A percentile compares a stretch with the other conserved stretches of the same genome.
These are phyloP conservation scores for Lerema accius DNA, from an alignment of 1,140 invertebrate genomes.

Conservation along the genomic window DNA sequence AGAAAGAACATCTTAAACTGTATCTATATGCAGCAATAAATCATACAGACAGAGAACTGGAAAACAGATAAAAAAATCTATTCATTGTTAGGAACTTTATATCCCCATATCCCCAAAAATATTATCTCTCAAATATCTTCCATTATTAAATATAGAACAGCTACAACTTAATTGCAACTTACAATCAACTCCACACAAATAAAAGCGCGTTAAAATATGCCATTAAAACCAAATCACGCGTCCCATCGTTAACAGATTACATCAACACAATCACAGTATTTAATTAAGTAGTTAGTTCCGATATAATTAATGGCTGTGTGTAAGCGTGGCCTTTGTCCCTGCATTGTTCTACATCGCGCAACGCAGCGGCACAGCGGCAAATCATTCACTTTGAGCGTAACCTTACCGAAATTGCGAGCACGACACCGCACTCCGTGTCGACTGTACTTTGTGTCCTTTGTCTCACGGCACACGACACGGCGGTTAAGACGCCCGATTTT, in stretches of 20 bases:
- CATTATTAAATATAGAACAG: too few relatives aligned
- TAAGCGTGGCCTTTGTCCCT: slow-evolving; percentile 43
- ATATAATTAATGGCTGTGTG: slow-evolving; percentile 32
- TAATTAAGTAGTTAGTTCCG: slow-evolving; percentile 17
- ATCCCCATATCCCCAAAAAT: too few relatives aligned
- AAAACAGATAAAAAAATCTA: too few relatives aligned
- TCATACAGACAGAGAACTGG: too few relatives aligned
- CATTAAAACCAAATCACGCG: too few relatives aligned
- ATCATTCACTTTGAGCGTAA: slow-evolving; percentile 43
- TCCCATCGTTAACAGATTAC: not conserved
- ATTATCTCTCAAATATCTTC: too few relatives aligned
- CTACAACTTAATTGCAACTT: too few relatives aligned
- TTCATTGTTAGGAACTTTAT: too few relatives aligned
- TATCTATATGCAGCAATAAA: too few relatives aligned
- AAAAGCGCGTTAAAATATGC: too few relatives aligned
- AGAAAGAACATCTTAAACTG: too few relatives aligned
- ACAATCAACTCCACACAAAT: too few relatives aligned
- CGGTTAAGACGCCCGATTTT: not conserved
- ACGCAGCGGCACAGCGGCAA: slow-evolving; percentile 44
- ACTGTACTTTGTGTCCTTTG: slow-evolving; percentile 45
- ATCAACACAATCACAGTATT: not conserved
- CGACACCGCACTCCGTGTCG: slow-evolving; percentile 48
- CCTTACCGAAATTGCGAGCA: slow-evolving; percentile 67
- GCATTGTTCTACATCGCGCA: slow-evolving; percentile 52
- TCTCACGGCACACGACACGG: not conserved